Percentiles rank a stretch among this genome's conserved stretches.
These are phyloP conservation scores for Oligia fasciuncula DNA, from an alignment of 2,888 invertebrate species.

Conservation along the genomic window DNA sequence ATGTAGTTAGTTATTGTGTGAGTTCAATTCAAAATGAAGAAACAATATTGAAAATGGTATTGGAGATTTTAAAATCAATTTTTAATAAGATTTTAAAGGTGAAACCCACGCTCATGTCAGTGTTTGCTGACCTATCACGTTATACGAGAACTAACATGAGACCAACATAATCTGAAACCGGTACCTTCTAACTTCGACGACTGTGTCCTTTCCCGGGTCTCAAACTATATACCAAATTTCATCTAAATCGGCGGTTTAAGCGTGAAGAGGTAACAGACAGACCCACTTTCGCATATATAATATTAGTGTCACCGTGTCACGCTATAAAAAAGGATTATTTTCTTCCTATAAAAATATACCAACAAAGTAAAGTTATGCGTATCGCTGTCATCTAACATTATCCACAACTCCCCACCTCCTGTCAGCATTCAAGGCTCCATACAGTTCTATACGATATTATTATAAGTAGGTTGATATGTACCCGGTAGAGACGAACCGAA, in stretches of 20 bases:
- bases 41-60: neutral
- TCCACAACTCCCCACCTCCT: slow-evolving; percentile 19
- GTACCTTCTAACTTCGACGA: neutral
- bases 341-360: slow-evolving; percentile 15
- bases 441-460: slow-evolving; percentile 60
- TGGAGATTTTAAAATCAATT: slow-evolving; percentile 13
- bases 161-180: neutral
- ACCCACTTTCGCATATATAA: too few species aligned
- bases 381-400: slow-evolving; percentile 44
- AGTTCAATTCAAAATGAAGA: neutral
- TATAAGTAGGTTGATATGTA: slow-evolving; percentile 67
- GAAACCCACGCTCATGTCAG: neutral
- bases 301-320: neutral
- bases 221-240: too few species aligned
- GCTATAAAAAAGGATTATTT: neutral
- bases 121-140: slow-evolving; percentile 40
- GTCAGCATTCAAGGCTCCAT: slow-evolving; percentile 42
- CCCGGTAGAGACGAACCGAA: slow-evolving; percentile 71
- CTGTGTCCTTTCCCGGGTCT: too few species aligned
- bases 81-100: slow-evolving; percentile 13
- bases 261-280: too few species aligned
- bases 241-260: too few species aligned
- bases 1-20: slow-evolving; percentile 7
- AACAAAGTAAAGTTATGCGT: slow-evolving; percentile 12
- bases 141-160: neutral